Evolutionary conservation across 2,888 invertebrate genomes (phyloP).

Genomic region (Dolomedes plantarius): DNA sequence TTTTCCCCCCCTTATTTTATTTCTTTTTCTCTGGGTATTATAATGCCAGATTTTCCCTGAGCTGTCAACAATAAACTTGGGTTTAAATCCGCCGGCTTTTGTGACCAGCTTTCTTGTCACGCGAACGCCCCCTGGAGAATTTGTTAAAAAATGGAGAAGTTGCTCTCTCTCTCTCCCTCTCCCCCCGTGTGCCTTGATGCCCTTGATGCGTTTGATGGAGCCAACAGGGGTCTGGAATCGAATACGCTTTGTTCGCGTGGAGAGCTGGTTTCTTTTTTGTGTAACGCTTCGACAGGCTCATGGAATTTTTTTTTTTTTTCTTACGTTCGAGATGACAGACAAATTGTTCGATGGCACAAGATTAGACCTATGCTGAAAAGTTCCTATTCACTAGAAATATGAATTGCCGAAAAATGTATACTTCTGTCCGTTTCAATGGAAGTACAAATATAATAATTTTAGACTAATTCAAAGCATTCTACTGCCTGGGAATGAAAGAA

Average conservation of each 20-base stretch:
- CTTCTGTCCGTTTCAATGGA: background rate
- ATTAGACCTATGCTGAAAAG: background rate
- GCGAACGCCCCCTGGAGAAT: background rate
- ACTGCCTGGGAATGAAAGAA: too few species aligned
- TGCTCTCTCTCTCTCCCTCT: too few species aligned
- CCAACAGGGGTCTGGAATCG: constrained; percentile 9
- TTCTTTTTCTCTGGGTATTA: background rate
- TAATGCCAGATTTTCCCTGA: background rate
- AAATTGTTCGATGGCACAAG: background rate
- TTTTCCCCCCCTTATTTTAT: background rate
- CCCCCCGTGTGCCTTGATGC: background rate
- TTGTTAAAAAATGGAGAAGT: background rate
- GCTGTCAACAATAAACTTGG: constrained; percentile 18
- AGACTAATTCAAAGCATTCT: too few species aligned
- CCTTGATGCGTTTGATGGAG: constrained; percentile 4
- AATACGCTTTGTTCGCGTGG: constrained; percentile 14
- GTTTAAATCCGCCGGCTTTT: background rate
- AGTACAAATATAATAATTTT: too few species aligned
- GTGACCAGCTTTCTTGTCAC: background rate
- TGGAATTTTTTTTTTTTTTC: background rate
- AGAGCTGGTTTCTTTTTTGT: background rate
- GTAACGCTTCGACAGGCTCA: background rate
- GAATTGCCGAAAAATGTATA: background rate
- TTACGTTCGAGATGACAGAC: background rate
- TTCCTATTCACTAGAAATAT: background rate